Base-by-base conservation (phyloP, 2,113 vertebrate species). In the Pelusios castaneus region DNA sequence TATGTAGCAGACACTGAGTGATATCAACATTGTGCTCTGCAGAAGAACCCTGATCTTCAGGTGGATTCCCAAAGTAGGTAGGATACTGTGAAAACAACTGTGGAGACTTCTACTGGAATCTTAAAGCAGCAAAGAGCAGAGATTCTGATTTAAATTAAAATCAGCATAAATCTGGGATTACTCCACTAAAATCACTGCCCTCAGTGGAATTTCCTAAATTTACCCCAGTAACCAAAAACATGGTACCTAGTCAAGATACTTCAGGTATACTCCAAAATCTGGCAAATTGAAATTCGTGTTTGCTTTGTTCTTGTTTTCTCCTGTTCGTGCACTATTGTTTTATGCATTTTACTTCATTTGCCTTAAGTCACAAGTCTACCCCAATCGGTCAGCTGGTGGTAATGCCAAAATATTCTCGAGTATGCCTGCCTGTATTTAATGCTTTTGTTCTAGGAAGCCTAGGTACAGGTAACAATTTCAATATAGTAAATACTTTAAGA, bases 231-330 rank as follows among this genome's bases (percentile, higher is more conserved):
- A 27, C 7, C 63, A 31, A 91, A 73, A 91, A 73, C 83, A 83
- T 5, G 82, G 52, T 34, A 85, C 76, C 34, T 90, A 34, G 78
- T 41, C 9, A 6, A 22, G 47, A 0, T 25, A 10, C 25, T 89
- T 67, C 34, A 83, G 38, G n/a, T 19, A 12, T 82, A 41, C 7
- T 76, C 34, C 19, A 27, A 12, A 51, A 5, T 45, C 31, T 63
- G 45, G 31, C 45, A 80, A 82, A 63, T 17, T 87, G 70, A 25
- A 90, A 87, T 45, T 21, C 24, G 81, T 80, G 41, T 25, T 22
- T 49, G 60, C 34, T 92, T 81, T 80, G 19, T 84, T 91, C 80
- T 51, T 92, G 49, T 86, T n/a, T 19, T 87, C 67, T 92, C 55
- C 55, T 10, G 25, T 27, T 56, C 25, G 14, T 45, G 45, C 5